Conservation (phyloP, 2,888 invertebrate genomes). For the Mimas tiliae region DNA sequence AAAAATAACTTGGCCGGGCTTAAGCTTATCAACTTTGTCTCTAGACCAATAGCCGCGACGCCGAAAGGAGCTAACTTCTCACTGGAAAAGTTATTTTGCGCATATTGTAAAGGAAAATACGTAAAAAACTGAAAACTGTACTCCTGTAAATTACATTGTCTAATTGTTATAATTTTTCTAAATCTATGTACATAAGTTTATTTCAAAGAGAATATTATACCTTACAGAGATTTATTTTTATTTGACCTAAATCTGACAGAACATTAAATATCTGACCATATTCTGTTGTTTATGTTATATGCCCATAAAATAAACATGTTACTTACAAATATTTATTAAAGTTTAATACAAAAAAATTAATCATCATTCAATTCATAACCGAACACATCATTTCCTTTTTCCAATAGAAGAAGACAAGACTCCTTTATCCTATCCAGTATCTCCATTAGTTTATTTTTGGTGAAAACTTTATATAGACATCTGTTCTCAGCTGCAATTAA, state of each 20-base stretch:
- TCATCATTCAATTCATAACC: constrained; percentile 85
- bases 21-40: too few species aligned
- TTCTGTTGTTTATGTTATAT: constrained; percentile 30
- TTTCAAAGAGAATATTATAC: not conserved
- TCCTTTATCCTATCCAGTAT: constrained; percentile 91
- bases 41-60: too few species aligned
- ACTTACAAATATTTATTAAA: constrained; percentile 63
- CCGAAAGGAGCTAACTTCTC: too few species aligned
- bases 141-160: not conserved
- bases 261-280: not conserved
- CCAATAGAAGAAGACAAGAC: constrained; percentile 90
- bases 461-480: constrained; percentile 91
- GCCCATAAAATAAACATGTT: constrained; percentile 48
- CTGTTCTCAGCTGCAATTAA: constrained; percentile 91
- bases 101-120: too few species aligned
- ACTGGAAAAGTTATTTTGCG: too few species aligned
- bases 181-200: constrained; percentile 9
- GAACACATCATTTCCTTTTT: constrained; percentile 92
- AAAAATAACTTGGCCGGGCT: too few species aligned
- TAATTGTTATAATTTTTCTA: not conserved
- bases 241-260: not conserved
- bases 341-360: constrained; percentile 43
- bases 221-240: not conserved
- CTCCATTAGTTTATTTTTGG: constrained; percentile 90
- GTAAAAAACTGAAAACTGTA: too few species aligned